A percentile compares a stretch with the other conserved stretches of the same genome.
phyloP scores from a whole-genome alignment of 1,140 invertebrate species.

The Drosophila tristis region DNA sequence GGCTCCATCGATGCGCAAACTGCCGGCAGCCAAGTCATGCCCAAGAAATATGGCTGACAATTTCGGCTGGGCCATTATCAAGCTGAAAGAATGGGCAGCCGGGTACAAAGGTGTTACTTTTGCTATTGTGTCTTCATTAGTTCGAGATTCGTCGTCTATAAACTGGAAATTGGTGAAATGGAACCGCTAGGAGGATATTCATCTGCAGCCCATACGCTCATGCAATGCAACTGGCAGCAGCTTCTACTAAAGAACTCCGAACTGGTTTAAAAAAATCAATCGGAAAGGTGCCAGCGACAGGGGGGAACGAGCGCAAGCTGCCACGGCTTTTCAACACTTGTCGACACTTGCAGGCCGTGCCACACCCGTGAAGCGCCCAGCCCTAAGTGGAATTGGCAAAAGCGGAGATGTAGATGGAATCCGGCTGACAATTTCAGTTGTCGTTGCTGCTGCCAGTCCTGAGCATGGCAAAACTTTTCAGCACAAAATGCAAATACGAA shows the following conservation, averaged over 20 bases:
- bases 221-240: not conserved
- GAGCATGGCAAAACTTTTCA: conserved; percentile 39
- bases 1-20: conserved; percentile 72
- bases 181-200: no score
- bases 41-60: conserved; percentile 71
- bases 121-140: conserved; percentile 47
- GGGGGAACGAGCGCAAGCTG: not conserved
- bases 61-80: conserved; percentile 32
- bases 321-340: not conserved
- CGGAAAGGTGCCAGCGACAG: not conserved
- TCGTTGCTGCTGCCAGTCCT: conserved; percentile 7
- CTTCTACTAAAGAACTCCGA: not conserved
- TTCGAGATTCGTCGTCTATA: not conserved
- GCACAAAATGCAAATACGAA: conserved; percentile 64
- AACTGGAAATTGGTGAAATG: not conserved
- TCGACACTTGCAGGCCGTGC: not conserved
- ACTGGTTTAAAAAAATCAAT: not conserved
- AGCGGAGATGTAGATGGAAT: conserved; percentile 6
- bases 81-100: conserved; percentile 20
- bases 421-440: conserved; percentile 19
- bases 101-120: conserved; percentile 26
- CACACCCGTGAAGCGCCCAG: not conserved
- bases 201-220: no score
- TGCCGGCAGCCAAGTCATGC: conserved; percentile 45
- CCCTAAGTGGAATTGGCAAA: not conserved